Evolutionary conservation across 1,140 invertebrate genomes (phyloP).

Genomic region (Formica exsecta): DNA sequence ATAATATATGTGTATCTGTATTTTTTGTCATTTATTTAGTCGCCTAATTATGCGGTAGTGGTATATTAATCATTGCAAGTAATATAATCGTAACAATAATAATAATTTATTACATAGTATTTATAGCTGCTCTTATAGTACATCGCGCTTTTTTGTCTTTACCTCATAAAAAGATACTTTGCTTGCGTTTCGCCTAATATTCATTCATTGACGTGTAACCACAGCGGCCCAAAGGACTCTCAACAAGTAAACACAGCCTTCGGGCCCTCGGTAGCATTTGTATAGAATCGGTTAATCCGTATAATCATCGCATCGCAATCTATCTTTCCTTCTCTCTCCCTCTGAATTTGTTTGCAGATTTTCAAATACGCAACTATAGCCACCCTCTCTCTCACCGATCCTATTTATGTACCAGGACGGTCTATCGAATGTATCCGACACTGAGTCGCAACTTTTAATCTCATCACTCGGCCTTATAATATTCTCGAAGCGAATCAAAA

Average conservation of each 20-base stretch:
- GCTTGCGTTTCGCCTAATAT: constrained; percentile 66
- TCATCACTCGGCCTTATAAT: constrained; percentile 30
- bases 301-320: constrained; percentile 9
- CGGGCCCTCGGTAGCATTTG: constrained; percentile 74
- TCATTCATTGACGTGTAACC: constrained; percentile 74
- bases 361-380: constrained; percentile 19
- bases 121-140: constrained; percentile 83
- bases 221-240: constrained; percentile 83
- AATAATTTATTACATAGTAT: constrained; percentile 84
- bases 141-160: constrained; percentile 77
- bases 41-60: constrained; percentile 81
- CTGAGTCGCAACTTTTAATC: constrained; percentile 46
- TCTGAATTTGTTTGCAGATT: constrained; percentile 26
- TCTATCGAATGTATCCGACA: constrained; percentile 64
- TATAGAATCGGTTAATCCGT: constrained; percentile 59
- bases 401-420: constrained; percentile 66
- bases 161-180: constrained; percentile 84
- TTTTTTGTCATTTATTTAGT: constrained; percentile 69
- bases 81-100: constrained; percentile 83
- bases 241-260: constrained; percentile 86
- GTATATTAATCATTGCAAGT: constrained; percentile 81
- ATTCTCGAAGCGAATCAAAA: constrained; percentile 48
- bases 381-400: constrained; percentile 13
- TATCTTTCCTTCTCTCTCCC: background rate
- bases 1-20: constrained; percentile 53